Evolutionary conservation across 2,888 invertebrate species (phyloP).

Genomic region (Teleogryllus oceanicus): DNA sequence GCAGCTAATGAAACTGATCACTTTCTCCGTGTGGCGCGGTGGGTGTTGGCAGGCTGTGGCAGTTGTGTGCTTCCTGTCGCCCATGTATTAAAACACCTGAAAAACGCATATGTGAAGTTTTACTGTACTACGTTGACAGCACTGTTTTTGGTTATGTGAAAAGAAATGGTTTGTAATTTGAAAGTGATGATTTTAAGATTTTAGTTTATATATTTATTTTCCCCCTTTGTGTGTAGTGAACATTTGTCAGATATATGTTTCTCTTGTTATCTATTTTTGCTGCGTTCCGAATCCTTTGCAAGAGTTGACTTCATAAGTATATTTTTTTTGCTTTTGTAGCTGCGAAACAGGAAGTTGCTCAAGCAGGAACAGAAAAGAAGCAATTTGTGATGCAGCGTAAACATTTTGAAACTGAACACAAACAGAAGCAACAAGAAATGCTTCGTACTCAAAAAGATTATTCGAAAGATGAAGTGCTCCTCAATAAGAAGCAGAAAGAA

Average conservation of each 20-base stretch:
- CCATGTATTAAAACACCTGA: too few species aligned
- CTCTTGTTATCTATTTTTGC: not conserved
- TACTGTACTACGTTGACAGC: too few species aligned
- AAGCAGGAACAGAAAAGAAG: constrained; percentile 74
- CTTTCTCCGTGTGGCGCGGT: too few species aligned
- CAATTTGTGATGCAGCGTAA: constrained; percentile 71
- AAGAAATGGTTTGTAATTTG: too few species aligned
- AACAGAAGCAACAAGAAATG: constrained; percentile 63
- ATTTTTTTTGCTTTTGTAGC: constrained; percentile 49
- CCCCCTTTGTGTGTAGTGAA: too few species aligned
- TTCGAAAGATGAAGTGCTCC: constrained; percentile 58
- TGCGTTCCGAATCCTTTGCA: not conserved
- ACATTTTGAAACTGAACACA: constrained; percentile 61
- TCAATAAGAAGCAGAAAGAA: constrained; percentile 57
- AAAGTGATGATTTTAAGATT: too few species aligned
- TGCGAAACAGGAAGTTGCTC: constrained; percentile 68
- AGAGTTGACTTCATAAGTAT: not conserved
- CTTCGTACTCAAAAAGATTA: constrained; percentile 65
- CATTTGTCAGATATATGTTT: not conserved
- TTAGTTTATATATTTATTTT: too few species aligned
- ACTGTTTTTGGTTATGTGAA: too few species aligned
- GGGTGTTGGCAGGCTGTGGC: too few species aligned
- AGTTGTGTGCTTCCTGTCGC: too few species aligned
- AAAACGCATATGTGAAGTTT: too few species aligned
- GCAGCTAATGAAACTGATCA: too few species aligned